Conservation (phyloP, 2,888 invertebrate genomes). For the Oscheius sp. region DNA sequence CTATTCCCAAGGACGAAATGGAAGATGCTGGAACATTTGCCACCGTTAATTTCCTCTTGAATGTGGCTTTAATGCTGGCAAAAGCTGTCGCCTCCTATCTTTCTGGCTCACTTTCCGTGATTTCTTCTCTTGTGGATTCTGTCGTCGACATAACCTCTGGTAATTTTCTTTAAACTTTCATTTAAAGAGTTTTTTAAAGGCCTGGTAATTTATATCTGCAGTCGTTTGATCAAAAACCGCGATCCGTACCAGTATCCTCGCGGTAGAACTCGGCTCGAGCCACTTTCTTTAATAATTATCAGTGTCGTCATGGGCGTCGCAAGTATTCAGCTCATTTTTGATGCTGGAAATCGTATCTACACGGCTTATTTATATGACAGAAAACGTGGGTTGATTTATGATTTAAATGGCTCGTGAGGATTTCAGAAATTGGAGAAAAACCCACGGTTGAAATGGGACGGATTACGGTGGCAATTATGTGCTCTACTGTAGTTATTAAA, state of each 20-base stretch:
- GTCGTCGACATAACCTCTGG: conserved; percentile 75
- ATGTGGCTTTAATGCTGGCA: conserved; percentile 73
- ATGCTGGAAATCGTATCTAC: conserved; percentile 56
- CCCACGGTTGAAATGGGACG: conserved; percentile 63
- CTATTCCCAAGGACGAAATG: neutral
- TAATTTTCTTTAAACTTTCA: neutral
- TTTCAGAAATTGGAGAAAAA: conserved; percentile 27
- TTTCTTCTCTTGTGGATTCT: conserved; percentile 76
- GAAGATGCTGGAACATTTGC: conserved; percentile 57
- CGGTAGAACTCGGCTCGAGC: conserved; percentile 76
- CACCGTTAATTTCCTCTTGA: conserved; percentile 62
- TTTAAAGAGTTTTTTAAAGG: neutral
- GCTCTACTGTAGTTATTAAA: conserved; percentile 67
- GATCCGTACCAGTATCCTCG: conserved; percentile 76
- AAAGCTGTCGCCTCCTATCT: conserved; percentile 75
- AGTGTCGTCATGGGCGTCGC: conserved; percentile 76
- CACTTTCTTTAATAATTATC: conserved; percentile 74
- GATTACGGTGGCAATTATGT: conserved; percentile 68
- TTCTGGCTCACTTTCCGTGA: conserved; percentile 76
- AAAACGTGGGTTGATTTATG: neutral
- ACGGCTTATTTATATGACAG: conserved; percentile 30
- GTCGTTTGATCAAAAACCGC: conserved; percentile 73
- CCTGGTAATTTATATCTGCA: conserved; percentile 44
- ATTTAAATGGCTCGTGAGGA: neutral
- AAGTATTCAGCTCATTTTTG: conserved; percentile 74